A percentile compares a stretch with the other conserved stretches of the same genome.
phyloP scores from a whole-genome alignment of 2,797 vertebrate species.

The Poecilia picta region DNA sequence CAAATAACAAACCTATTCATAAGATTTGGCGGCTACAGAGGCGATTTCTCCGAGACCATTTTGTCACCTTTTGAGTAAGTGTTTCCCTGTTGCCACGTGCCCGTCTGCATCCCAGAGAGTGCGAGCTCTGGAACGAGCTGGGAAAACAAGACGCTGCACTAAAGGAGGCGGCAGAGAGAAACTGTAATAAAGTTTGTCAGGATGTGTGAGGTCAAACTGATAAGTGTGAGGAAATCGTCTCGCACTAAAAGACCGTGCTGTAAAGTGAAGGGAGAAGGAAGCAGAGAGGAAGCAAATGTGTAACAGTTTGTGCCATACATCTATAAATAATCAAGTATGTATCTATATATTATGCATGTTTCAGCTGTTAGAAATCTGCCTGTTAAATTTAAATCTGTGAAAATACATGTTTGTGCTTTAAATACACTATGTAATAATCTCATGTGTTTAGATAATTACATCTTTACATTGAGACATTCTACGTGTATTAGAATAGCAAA shows the following conservation, averaged over 20 bases:
- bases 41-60: constrained; percentile 32
- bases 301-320: constrained; percentile 7
- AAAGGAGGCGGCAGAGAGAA: constrained; percentile 8
- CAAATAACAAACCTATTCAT: constrained; percentile 7
- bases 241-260: constrained; percentile 19
- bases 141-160: background rate
- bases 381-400: background rate
- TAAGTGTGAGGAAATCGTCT: constrained; percentile 63
- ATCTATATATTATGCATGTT: background rate
- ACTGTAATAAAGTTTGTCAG: constrained; percentile 51
- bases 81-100: constrained; percentile 33
- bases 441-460: background rate
- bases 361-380: background rate
- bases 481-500: background rate
- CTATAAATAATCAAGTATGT: background rate
- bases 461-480: background rate
- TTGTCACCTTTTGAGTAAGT: constrained; percentile 27
- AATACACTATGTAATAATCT: background rate
- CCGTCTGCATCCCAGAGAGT: constrained; percentile 13
- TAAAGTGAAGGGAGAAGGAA: background rate
- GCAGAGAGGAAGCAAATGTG: constrained; percentile 3
- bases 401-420: background rate
- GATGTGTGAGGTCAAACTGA: constrained; percentile 63
- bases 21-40: constrained; percentile 2
- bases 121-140: constrained; percentile 1